phyloP scores from a whole-genome alignment of 2,113 vertebrate species.

The Malurus alboscapulatus region DNA sequence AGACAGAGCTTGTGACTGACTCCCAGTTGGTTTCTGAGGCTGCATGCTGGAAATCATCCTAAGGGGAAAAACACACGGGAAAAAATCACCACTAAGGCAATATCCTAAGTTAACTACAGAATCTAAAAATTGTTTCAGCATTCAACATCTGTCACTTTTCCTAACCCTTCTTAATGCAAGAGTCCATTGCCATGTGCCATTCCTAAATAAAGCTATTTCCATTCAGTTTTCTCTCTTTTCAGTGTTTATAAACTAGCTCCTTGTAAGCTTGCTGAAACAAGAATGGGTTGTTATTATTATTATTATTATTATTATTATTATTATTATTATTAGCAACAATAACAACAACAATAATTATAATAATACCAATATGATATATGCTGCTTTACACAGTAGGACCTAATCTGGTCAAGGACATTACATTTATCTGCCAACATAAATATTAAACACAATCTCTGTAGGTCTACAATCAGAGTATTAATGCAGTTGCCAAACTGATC shows the following conservation, averaged over 20 bases:
- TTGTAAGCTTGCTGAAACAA: neutral
- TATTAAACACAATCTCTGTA: neutral
- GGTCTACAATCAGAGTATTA: neutral
- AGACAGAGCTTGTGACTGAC: constrained; percentile 80
- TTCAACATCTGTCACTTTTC: neutral
- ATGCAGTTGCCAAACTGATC: neutral
- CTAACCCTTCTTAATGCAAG: neutral
- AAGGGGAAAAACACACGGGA: constrained; percentile 49
- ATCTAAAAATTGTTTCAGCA: neutral
- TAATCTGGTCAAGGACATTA: neutral
- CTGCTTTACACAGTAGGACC: neutral
- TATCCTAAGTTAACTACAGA: neutral
- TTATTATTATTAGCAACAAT: no score
- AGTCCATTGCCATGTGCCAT: neutral
- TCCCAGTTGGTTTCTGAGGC: constrained; percentile 84
- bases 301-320: neutral
- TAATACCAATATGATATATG: neutral
- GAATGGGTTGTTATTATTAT: neutral
- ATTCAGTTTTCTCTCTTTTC: neutral
- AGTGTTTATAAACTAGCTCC: neutral
- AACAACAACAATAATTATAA: neutral
- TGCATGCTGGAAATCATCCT: constrained; percentile 79
- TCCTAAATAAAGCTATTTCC: neutral
- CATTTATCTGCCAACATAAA: neutral
- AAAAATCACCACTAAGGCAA: neutral